Conservation (phyloP, 2,888 invertebrate genomes). For the Cerastis leucographa region DNA sequence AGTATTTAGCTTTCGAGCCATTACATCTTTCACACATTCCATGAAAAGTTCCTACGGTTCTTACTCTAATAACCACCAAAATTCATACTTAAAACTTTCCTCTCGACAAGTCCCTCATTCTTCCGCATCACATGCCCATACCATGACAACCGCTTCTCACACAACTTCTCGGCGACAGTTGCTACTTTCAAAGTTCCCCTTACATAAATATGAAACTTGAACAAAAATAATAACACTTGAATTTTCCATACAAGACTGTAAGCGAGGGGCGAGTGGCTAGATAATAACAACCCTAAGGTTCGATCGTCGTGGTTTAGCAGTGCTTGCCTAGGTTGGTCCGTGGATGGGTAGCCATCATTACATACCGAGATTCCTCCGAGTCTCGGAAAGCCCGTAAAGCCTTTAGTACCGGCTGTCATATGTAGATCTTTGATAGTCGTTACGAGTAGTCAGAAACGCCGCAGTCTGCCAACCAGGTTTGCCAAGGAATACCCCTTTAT, state of each 20-base stretch:
- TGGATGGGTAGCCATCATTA: background rate
- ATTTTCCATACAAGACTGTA: background rate
- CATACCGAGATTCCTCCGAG: background rate
- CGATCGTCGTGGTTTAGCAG: background rate
- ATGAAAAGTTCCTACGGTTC: background rate
- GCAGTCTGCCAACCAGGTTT: background rate
- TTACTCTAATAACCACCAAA: background rate
- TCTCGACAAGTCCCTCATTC: conserved; percentile 21
- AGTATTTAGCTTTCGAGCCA: background rate
- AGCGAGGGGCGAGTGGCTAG: background rate
- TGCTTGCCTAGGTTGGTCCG: background rate
- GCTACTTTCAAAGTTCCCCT: conserved; percentile 37
- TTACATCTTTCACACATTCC: background rate
- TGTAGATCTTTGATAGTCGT: background rate
- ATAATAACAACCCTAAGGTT: background rate
- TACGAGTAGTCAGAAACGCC: background rate
- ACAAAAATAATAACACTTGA: conserved; percentile 22
- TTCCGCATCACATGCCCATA: conserved; percentile 35
- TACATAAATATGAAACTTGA: conserved; percentile 27
- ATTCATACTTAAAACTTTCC: conserved; percentile 32
- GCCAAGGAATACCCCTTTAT: background rate
- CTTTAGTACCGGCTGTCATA: background rate
- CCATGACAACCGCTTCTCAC: conserved; percentile 41
- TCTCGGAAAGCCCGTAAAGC: background rate
- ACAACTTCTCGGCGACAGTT: conserved; percentile 27